phyloP scores from a whole-genome alignment of 2,113 vertebrate genomes.

The Pseudorectes ferrugineus region DNA sequence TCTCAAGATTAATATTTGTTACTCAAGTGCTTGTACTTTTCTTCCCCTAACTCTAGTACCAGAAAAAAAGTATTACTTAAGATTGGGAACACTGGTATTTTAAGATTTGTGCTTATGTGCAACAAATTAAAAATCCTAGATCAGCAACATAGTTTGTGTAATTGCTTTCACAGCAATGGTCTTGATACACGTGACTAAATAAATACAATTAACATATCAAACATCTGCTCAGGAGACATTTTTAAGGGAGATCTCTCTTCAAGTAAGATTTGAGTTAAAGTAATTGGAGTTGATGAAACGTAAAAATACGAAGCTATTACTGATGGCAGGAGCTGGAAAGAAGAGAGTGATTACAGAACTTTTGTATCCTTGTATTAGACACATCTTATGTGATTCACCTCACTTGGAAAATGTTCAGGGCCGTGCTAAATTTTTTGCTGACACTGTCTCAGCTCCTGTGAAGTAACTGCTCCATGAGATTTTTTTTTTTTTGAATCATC shows the following conservation, averaged over 20 bases:
- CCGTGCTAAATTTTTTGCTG: constrained; percentile 19
- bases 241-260: background rate
- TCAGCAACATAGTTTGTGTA: background rate
- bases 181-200: background rate
- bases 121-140: background rate
- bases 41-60: background rate
- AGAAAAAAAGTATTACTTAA: background rate
- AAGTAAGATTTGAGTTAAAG: background rate
- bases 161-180: background rate
- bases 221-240: background rate
- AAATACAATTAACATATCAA: background rate
- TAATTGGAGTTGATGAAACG: background rate
- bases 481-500: background rate
- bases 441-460: background rate
- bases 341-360: background rate
- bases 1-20: background rate
- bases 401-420: background rate
- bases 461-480: background rate
- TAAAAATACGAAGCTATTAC: background rate
- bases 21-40: background rate
- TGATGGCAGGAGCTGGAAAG: background rate
- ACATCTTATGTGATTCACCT: background rate
- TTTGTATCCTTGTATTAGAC: background rate
- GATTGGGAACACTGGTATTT: background rate
- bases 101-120: background rate